phyloP scores from a whole-genome alignment of 35 echinoderm and acorn worm genomes.

The Heliocidaris tuberculata region DNA sequence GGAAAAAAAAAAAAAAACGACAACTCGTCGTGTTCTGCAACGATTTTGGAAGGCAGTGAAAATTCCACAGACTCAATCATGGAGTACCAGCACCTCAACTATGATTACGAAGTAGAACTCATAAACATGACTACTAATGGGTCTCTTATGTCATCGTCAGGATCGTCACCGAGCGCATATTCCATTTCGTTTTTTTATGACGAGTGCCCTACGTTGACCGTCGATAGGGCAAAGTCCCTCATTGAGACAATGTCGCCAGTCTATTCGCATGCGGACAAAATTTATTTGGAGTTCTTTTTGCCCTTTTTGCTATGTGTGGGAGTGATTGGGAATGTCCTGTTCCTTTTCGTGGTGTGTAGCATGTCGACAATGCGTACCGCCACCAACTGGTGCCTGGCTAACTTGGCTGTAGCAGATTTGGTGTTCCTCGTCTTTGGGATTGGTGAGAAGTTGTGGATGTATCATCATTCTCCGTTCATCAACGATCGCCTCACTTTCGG shows the following conservation, averaged over 20 bases:
- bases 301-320: constrained; percentile 60
- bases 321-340: constrained; percentile 55
- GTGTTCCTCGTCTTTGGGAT: constrained; percentile 54
- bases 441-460: constrained; percentile 58
- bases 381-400: constrained; percentile 70
- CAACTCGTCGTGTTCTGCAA: neutral
- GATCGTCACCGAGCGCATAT: neutral
- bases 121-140: neutral
- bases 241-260: neutral
- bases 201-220: neutral
- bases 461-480: constrained; percentile 50
- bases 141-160: neutral
- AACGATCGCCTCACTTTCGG: constrained; percentile 50
- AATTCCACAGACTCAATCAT: neutral
- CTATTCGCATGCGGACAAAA: constrained; percentile 45
- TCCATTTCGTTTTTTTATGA: neutral
- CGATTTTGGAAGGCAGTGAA: neutral
- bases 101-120: neutral
- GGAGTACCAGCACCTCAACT: neutral
- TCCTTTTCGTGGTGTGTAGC: constrained; percentile 62
- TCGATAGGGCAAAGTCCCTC: neutral
- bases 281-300: constrained; percentile 50
- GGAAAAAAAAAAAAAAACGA: neutral
- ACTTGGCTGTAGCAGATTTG: constrained; percentile 66
- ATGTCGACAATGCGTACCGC: constrained; percentile 63